A percentile compares a stretch with the other conserved stretches of the same genome.
These are phyloP conservation scores for Globicephala melas DNA, from an alignment of 2,113 vertebrate species.

Conservation along the genomic window DNA sequence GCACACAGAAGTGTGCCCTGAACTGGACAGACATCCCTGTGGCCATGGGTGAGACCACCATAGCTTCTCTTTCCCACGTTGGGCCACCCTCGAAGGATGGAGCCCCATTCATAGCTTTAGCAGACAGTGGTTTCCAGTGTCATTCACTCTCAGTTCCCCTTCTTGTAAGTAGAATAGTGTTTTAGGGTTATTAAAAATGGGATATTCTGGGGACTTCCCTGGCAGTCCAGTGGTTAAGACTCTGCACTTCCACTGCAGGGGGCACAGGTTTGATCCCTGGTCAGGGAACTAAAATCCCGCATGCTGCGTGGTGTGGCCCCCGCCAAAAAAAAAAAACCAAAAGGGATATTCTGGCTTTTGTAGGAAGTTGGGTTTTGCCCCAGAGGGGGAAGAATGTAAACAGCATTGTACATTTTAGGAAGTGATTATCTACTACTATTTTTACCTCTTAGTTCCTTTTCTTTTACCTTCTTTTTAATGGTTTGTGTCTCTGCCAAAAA, in stretches of 20 bases:
- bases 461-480: not conserved
- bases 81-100: not conserved
- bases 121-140: not conserved
- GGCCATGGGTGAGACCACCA: constrained; percentile 91
- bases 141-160: not conserved
- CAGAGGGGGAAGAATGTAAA: not conserved
- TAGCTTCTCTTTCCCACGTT: not conserved
- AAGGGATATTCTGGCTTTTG: not conserved
- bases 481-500: not conserved
- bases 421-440: not conserved
- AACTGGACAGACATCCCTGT: constrained; percentile 99
- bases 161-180: not conserved
- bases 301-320: fast-evolving
- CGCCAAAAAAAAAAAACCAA: not conserved
- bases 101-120: not conserved
- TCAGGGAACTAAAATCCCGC: not conserved
- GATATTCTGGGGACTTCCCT: not conserved
- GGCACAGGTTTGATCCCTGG: not conserved
- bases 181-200: not conserved
- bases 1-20: constrained; percentile 97
- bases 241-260: not conserved
- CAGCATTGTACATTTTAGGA: constrained; percentile 9
- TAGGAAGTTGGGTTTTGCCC: not conserved
- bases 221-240: too few relatives aligned
- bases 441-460: not conserved